Evolutionary conservation across 2,797 vertebrate genomes (phyloP).

Genomic region (Myotis planiceps): DNA sequence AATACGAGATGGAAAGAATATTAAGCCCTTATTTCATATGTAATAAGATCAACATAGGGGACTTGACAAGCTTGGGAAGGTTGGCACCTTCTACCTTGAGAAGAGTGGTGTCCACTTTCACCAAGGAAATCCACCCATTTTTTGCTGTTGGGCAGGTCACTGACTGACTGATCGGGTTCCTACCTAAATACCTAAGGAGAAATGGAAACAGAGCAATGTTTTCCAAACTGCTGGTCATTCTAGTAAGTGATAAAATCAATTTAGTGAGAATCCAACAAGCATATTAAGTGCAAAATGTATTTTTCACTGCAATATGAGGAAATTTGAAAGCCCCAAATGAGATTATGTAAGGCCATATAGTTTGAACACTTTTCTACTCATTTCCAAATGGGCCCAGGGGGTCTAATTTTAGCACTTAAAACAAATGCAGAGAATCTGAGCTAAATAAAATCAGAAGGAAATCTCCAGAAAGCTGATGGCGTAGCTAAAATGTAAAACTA

Average conservation of each 20-base stretch:
- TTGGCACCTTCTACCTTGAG: neutral
- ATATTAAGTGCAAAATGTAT: slow-evolving; percentile 21
- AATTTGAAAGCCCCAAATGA: neutral
- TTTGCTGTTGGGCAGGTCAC: neutral
- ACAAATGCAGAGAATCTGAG: slow-evolving; percentile 26
- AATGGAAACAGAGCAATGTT: neutral
- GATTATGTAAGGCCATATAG: neutral
- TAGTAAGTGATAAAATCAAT: neutral
- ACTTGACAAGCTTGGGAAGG: neutral
- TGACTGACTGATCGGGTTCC: neutral
- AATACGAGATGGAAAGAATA: neutral
- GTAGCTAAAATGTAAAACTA: neutral
- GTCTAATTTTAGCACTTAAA: slow-evolving; percentile 14
- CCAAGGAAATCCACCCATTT: neutral
- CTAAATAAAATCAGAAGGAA: slow-evolving; percentile 13
- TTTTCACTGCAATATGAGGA: neutral
- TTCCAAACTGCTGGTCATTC: neutral
- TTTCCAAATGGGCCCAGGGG: slow-evolving; percentile 21
- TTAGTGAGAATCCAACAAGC: neutral
- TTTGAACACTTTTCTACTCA: neutral
- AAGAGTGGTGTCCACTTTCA: neutral
- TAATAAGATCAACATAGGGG: neutral
- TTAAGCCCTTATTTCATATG: neutral
- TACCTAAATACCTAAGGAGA: neutral
- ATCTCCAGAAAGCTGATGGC: neutral